phyloP scores from a whole-genome alignment of 2,888 invertebrate genomes.

The Hydriomena furcata region DNA sequence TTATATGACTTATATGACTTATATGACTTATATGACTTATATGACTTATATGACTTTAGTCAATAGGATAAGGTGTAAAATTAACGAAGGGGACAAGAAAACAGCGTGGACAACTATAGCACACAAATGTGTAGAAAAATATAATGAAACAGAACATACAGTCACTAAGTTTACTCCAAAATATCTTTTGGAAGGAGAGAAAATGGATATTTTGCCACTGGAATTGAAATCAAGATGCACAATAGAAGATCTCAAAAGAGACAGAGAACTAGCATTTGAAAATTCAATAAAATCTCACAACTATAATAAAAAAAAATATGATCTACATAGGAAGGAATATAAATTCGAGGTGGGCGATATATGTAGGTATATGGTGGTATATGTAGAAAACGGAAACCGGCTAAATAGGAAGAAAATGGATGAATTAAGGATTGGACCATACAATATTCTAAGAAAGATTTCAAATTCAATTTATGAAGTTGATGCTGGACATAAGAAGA shows the following conservation, averaged over 20 bases:
- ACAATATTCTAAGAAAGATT: no score
- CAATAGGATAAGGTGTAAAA: slow-evolving; percentile 3
- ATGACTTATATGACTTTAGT: no score
- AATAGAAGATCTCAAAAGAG: neutral
- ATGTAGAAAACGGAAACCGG: slow-evolving; percentile 2
- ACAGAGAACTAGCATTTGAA: neutral
- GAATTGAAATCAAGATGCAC: neutral
- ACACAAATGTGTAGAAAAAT: neutral
- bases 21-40: no score
- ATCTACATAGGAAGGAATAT: neutral
- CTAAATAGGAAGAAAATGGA: neutral
- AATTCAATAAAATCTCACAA: neutral
- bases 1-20: no score
- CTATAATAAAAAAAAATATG: neutral
- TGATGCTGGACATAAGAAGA: no score
- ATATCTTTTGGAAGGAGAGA: neutral
- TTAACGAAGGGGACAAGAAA: neutral
- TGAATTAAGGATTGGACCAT: no score
- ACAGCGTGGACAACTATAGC: slow-evolving; percentile 4
- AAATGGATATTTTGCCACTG: neutral
- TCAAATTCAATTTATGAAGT: no score
- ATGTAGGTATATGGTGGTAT: no score
- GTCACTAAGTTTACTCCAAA: neutral
- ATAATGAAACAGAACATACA: slow-evolving; percentile 3
- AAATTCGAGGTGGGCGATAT: neutral